Conservation (phyloP, 2,888 invertebrate genomes). For the Iselma pallidipennis region DNA sequence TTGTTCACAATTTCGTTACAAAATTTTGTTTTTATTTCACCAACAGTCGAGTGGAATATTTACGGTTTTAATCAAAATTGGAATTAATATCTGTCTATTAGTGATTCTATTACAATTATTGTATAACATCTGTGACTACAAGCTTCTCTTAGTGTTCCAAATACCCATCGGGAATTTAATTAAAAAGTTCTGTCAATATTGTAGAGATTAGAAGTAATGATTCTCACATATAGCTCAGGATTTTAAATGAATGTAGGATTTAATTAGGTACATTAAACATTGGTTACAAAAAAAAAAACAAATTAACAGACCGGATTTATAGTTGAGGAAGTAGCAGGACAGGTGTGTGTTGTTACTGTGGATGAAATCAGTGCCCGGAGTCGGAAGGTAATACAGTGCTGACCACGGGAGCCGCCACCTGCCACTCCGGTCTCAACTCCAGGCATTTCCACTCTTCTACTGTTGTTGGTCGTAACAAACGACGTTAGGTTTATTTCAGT, state of each 20-base stretch:
- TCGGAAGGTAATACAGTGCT: conserved; percentile 50
- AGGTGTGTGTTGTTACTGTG: conserved; percentile 49
- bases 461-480: conserved; percentile 54
- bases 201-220: conserved; percentile 10
- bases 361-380: conserved; percentile 52
- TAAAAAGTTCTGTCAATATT: not conserved
- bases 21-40: too few relatives aligned
- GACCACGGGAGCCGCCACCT: conserved; percentile 51
- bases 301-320: too few relatives aligned
- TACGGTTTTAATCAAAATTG: not conserved
- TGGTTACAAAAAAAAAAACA: too few relatives aligned
- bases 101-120: too few relatives aligned
- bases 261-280: too few relatives aligned
- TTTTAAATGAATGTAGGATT: too few relatives aligned
- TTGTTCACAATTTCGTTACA: not conserved
- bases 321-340: conserved; percentile 47
- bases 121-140: not conserved
- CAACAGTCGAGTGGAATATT: too few relatives aligned
- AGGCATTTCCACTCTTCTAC: conserved; percentile 28
- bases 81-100: too few relatives aligned
- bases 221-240: too few relatives aligned
- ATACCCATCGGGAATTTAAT: not conserved
- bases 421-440: conserved; percentile 39
- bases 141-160: not conserved
- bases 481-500: conserved; percentile 46